phyloP scores from a whole-genome alignment of 1,140 invertebrate species.

The Bombus waltoni region DNA sequence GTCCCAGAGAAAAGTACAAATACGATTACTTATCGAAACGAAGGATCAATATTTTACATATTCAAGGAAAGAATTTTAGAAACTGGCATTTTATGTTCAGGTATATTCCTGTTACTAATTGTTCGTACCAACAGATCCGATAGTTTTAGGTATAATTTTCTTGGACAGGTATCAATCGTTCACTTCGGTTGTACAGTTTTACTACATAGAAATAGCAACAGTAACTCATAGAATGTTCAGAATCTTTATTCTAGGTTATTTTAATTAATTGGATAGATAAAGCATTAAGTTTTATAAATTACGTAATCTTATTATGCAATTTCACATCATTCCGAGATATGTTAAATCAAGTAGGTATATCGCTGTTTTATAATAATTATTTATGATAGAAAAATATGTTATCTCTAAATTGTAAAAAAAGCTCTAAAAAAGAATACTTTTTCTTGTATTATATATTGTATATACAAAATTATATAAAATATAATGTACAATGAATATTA shows the following conservation, averaged over 20 bases:
- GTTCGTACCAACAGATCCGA: neutral
- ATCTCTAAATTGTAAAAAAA: neutral
- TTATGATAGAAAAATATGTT: neutral
- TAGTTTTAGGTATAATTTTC: neutral
- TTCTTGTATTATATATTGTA: neutral
- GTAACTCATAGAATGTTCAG: neutral
- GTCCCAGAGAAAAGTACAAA: too few relatives aligned
- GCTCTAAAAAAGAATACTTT: neutral
- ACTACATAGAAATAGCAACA: neutral
- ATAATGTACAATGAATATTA: too few relatives aligned
- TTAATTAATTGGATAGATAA: too few relatives aligned
- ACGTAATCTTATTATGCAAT: neutral
- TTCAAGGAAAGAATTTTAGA: conserved; percentile 20
- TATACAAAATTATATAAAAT: too few relatives aligned
- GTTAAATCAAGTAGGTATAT: neutral
- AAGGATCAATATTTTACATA: conserved; percentile 4
- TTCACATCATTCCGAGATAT: neutral
- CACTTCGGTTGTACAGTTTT: neutral
- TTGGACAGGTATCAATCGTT: conserved; percentile 3
- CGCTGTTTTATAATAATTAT: neutral
- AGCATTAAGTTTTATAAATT: neutral
- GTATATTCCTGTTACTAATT: conserved; percentile 18
- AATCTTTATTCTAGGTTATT: neutral
- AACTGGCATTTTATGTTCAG: conserved; percentile 12
- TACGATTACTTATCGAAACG: too few relatives aligned